Evolutionary conservation across 2,888 invertebrate genomes (phyloP), one percentile per base, ranked within the genome.

Genomic region (Drosophila peninsularis): DNA sequence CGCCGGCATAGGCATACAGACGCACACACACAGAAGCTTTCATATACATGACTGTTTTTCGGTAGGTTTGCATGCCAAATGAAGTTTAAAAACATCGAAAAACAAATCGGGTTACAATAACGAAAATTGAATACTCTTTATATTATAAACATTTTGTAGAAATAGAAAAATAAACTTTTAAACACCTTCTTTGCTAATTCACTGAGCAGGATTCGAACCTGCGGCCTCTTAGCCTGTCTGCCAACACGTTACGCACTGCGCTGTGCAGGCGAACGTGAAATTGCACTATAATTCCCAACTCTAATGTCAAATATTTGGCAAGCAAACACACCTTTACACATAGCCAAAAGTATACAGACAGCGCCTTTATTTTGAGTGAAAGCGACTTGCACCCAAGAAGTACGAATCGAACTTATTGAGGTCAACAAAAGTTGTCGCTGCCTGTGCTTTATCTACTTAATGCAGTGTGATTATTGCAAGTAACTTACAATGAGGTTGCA

Each of bases 1-100:
- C 62, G 53, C 77, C 74, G 74, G 74, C 65, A 75, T 24, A 64
- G 32, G 13, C 54, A 54, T 30, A 53, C 17, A 21, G 10, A n/a
- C 24, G 24, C 21, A 30, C 11, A 39, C 37, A 21, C 10, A 17
- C 32, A 13, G 6, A 32, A 6, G 3, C 30, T 6, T 13, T 47
- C 14, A 39, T 27, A 30, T 30, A 37, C 17, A 27, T 44, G 37
- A 64, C 66, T 19, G 32, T 30, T 62, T 63, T 65, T 65, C 17
- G 52, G 36, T 17, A 50, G 30, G 17, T 30, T 45, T 50, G 64
- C 50, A 64, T 63, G 36, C 24, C 36, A 44, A 39, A 41, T 30
- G 30, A 41, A 14, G 54, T 54, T 54, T 9, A 19, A 41, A 32
- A 39, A 10, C 30, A 19, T 21, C 7, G 11, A 21, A 52, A 52